A percentile compares a stretch with the other conserved stretches of the same genome.
These are phyloP conservation scores for Calliphora vicina DNA, from an alignment of 1,140 invertebrate species.

Conservation along the genomic window DNA sequence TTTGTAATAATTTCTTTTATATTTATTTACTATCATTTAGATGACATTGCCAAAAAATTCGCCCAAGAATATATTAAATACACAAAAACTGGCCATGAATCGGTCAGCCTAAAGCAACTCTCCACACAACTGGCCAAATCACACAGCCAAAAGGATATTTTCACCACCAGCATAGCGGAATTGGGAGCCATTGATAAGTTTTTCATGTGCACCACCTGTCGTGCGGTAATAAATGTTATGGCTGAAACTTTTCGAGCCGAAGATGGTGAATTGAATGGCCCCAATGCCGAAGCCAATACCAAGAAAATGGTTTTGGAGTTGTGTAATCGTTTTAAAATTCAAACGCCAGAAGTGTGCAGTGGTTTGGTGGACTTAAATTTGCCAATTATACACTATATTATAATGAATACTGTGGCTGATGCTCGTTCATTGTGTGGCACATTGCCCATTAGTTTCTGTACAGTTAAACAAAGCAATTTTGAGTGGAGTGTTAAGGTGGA, in stretches of 20 bases:
- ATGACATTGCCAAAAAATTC: constrained; percentile 50
- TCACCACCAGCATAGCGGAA: constrained; percentile 50
- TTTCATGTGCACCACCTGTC: constrained; percentile 67
- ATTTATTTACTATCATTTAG: constrained; percentile 23
- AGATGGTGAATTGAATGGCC: constrained; percentile 49
- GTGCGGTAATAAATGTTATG: constrained; percentile 62
- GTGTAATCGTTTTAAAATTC: constrained; percentile 67
- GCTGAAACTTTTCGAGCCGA: constrained; percentile 58
- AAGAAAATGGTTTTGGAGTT: constrained; percentile 63
- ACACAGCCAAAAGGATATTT: constrained; percentile 56
- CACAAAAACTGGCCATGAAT: constrained; percentile 52
- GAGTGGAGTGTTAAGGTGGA: constrained; percentile 46
- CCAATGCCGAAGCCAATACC: constrained; percentile 42
- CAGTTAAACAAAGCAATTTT: constrained; percentile 46
- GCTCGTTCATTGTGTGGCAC: constrained; percentile 51
- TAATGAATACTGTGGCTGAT: constrained; percentile 48
- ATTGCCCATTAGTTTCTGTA: constrained; percentile 52
- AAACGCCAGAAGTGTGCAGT: constrained; percentile 67
- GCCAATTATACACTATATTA: constrained; percentile 48
- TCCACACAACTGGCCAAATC: constrained; percentile 50
- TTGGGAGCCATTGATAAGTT: constrained; percentile 49
- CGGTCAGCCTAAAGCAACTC: constrained; percentile 45
- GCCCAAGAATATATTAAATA: constrained; percentile 51
- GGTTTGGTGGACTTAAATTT: constrained; percentile 67
- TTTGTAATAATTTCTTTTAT: neutral